phyloP scores from a whole-genome alignment of 2,113 vertebrate species.

The Gadus chalcogrammus region DNA sequence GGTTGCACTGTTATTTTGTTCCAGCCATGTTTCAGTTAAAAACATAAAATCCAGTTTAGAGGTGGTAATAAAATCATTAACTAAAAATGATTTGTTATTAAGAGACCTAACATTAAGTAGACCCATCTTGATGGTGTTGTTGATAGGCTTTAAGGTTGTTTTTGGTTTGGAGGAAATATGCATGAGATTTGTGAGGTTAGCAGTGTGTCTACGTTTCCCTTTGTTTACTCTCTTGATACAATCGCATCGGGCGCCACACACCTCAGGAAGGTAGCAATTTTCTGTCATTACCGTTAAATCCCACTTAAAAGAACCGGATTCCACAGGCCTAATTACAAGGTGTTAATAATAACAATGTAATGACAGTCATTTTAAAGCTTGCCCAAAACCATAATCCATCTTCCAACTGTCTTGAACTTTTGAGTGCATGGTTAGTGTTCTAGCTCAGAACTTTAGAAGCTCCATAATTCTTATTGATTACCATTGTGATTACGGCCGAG shows the following conservation, averaged over 20 bases:
- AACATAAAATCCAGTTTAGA: no score
- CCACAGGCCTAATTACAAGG: slow-evolving; percentile 97
- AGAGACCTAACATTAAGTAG: no score
- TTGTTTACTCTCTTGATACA: no score
- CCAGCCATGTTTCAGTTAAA: no score
- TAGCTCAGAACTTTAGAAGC: slow-evolving; percentile 72
- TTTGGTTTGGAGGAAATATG: no score
- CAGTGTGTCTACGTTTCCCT: no score
- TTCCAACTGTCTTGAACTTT: slow-evolving; percentile 81
- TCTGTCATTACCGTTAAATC: slow-evolving; percentile 97
- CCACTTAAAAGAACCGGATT: slow-evolving; percentile 96
- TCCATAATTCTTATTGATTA: slow-evolving; percentile 50
- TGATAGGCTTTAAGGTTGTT: no score
- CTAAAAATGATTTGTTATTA: no score
- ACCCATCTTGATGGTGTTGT: no score
- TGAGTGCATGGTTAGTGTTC: slow-evolving; percentile 76
- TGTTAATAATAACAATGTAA: slow-evolving; percentile 99
- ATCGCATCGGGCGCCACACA: slow-evolving; percentile 95
- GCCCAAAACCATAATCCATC: slow-evolving; percentile 88
- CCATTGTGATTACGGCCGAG: slow-evolving; percentile 44
- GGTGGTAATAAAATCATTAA: no score
- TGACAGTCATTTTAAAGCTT: slow-evolving; percentile 94
- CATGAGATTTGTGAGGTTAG: no score
- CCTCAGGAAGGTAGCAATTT: slow-evolving; percentile 97
- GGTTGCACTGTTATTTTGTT: no score